phyloP scores from a whole-genome alignment of 1,140 invertebrate species.

The Drosophila serrata region DNA sequence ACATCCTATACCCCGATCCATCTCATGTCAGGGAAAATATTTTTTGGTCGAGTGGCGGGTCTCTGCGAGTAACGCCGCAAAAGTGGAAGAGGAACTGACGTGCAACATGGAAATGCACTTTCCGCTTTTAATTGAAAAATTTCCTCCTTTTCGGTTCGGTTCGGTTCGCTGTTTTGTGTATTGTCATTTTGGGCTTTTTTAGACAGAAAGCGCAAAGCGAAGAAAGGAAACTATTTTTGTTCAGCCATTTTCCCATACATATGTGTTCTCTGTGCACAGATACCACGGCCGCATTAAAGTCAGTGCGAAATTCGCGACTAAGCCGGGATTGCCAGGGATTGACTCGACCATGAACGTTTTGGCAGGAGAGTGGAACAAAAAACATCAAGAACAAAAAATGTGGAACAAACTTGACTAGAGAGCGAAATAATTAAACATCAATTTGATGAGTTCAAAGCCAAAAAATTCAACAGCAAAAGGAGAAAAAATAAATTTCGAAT shows the following conservation, averaged over 20 bases:
- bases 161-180: conserved; percentile 50
- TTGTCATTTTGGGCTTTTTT: conserved; percentile 71
- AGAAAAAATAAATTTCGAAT: neutral
- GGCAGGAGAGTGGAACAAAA: conserved; percentile 28
- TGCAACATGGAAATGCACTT: conserved; percentile 84
- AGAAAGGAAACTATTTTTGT: conserved; percentile 47
- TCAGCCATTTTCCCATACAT: conserved; percentile 23
- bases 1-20: conserved; percentile 7
- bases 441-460: conserved; percentile 45
- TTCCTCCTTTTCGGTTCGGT: conserved; percentile 50
- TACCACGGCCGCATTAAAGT: conserved; percentile 43
- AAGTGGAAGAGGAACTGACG: conserved; percentile 63
- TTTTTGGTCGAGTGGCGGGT: conserved; percentile 61
- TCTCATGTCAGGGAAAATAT: conserved; percentile 25
- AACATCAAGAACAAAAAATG: conserved; percentile 24
- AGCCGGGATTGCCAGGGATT: conserved; percentile 62
- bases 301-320: conserved; percentile 62
- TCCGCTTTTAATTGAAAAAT: conserved; percentile 82
- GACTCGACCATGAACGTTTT: conserved; percentile 65
- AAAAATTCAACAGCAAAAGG: conserved; percentile 19
- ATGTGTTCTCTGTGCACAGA: conserved; percentile 5
- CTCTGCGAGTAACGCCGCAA: conserved; percentile 21
- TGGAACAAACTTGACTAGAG: conserved; percentile 44
- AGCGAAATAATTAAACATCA: conserved; percentile 72
- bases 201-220: conserved; percentile 1